phyloP scores from a whole-genome alignment of 2,113 vertebrate species.

The Dolichotis patagonum region DNA sequence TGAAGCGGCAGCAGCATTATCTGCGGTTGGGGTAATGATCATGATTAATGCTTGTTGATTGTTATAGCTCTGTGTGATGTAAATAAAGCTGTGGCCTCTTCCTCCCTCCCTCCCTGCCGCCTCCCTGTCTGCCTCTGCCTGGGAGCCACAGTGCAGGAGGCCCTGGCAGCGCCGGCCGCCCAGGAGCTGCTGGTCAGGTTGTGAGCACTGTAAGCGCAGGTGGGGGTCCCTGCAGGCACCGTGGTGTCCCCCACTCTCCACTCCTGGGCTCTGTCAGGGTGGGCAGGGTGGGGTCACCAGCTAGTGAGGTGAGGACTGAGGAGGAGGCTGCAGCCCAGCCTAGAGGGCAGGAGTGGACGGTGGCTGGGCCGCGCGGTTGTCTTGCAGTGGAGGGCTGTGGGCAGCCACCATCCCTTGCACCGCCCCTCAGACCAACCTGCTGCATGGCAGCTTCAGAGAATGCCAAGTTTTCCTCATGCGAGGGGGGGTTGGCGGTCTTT shows the following conservation, averaged over 20 bases:
- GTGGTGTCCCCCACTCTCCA: not conserved
- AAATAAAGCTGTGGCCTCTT: constrained; percentile 70
- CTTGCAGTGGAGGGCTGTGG: not conserved
- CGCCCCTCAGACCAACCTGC: not conserved
- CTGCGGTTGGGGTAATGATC: constrained; percentile 65
- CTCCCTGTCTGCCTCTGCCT: not conserved
- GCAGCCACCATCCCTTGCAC: too few species aligned
- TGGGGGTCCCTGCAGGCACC: fast-evolving
- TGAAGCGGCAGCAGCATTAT: constrained; percentile 60
- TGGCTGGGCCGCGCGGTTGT: not conserved
- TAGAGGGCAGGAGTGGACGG: not conserved
- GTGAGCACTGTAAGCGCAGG: not conserved
- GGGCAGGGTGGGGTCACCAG: not conserved
- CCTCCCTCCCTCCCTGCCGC: not conserved
- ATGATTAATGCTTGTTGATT: constrained; percentile 69
- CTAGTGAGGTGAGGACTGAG: fast-evolving
- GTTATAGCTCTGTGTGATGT: constrained; percentile 42
- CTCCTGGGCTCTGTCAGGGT: not conserved
- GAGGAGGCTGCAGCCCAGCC: not conserved
- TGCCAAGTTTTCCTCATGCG: not conserved
- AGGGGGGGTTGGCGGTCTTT: not conserved
- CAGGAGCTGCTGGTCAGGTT: not conserved
- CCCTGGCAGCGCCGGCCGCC: not conserved
- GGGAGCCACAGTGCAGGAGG: not conserved
- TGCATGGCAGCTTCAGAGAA: not conserved